phyloP scores from a whole-genome alignment of 2,113 vertebrate genomes.

The Eonycteris spelaea region DNA sequence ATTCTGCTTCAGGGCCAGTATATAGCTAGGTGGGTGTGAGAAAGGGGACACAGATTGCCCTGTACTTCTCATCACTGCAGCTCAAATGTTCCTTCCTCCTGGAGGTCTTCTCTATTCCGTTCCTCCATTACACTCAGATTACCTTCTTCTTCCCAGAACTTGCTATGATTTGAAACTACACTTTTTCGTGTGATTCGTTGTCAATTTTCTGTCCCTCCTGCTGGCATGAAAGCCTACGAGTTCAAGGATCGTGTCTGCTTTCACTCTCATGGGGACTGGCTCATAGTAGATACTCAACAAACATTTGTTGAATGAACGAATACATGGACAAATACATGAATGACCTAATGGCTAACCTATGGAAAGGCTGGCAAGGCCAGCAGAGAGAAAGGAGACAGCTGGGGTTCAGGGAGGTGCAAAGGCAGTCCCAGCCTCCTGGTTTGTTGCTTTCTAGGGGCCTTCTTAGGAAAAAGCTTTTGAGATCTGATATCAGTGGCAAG shows the following conservation, averaged over 20 bases:
- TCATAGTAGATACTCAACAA: constrained; percentile 24
- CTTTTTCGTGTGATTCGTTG: not conserved
- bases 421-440: not conserved
- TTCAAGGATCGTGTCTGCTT: not conserved
- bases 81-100: not conserved
- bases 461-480: not conserved
- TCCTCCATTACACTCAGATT: not conserved
- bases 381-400: not conserved
- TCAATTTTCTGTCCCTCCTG: not conserved
- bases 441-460: not conserved
- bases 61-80: not conserved
- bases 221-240: not conserved
- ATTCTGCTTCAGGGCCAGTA: not conserved
- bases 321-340: not conserved
- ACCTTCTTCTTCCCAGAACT: not conserved
- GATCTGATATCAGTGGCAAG: not conserved
- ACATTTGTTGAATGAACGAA: not conserved
- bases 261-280: not conserved
- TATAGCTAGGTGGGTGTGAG: not conserved
- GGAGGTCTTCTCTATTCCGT: not conserved
- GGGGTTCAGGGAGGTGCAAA: not conserved
- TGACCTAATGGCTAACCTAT: not conserved
- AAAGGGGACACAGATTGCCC: not conserved
- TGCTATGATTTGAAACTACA: not conserved
- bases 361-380: not conserved